phyloP scores from a whole-genome alignment of 2,113 vertebrate species.

The Gopherus flavomarginatus region DNA sequence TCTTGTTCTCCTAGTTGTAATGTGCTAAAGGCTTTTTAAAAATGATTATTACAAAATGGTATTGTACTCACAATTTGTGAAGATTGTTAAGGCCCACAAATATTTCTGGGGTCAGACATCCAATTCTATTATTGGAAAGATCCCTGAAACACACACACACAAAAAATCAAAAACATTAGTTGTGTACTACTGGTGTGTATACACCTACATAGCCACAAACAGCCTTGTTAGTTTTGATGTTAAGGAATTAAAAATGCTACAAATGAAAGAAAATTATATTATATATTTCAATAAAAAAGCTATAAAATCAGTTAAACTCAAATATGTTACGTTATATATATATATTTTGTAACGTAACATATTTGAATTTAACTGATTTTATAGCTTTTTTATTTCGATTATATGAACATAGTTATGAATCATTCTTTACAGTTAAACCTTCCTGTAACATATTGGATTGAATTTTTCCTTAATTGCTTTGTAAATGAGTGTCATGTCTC shows the following conservation, averaged over 20 bases:
- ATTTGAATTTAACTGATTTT: neutral
- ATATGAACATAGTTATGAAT: neutral
- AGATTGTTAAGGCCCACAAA: conserved; percentile 88
- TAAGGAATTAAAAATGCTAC: neutral
- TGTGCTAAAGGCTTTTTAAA: neutral
- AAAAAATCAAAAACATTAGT: neutral
- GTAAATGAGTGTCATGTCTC: neutral
- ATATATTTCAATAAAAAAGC: too few species aligned
- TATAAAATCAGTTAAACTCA: too few species aligned
- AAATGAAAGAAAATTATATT: neutral
- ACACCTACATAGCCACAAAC: neutral
- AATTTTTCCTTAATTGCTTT: neutral
- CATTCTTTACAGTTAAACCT: neutral
- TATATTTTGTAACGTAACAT: neutral
- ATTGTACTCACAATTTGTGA: conserved; percentile 89
- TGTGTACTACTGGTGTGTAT: neutral
- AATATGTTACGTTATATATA: too few species aligned
- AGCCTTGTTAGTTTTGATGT: neutral
- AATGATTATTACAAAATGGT: neutral
- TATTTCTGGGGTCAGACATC: conserved; percentile 89
- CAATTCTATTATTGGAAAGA: conserved; percentile 93
- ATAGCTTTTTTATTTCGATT: neutral
- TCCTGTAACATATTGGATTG: neutral
- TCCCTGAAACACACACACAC: conserved; percentile 79
- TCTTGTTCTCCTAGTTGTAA: neutral